Conservation (phyloP, 2,113 vertebrate species). For the Abramis brama region DNA sequence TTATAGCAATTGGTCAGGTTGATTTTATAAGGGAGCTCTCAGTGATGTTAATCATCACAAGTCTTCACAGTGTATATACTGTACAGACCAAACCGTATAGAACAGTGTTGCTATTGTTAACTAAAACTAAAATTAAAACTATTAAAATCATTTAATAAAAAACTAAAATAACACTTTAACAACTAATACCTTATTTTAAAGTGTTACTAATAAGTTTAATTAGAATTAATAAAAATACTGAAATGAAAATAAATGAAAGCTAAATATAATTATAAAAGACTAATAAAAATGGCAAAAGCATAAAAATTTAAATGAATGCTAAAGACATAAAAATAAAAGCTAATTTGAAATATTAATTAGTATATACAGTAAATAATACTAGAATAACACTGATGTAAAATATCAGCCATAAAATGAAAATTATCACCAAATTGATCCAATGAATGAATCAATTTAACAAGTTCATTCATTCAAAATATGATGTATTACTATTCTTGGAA, state of each 20-base stretch:
- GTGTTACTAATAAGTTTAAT: not conserved
- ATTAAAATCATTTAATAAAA: not conserved
- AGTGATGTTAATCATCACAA: slow-evolving; percentile 66
- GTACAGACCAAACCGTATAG: not conserved
- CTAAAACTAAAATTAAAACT: not conserved
- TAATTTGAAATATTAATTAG: not conserved
- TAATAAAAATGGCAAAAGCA: not conserved
- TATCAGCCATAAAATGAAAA: not conserved
- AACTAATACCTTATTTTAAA: not conserved
- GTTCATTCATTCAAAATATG: not conserved
- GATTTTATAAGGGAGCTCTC: slow-evolving; percentile 38
- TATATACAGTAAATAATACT: not conserved
- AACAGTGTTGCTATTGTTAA: not conserved
- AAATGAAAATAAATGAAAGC: not conserved
- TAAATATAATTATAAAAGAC: not conserved
- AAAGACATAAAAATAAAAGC: not conserved
- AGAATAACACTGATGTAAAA: not conserved
- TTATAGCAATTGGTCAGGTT: slow-evolving; percentile 63
- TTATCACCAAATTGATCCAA: not conserved
- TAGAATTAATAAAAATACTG: not conserved
- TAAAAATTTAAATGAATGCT: not conserved
- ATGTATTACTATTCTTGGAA: not conserved
- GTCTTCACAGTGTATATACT: not conserved
- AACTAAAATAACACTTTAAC: not conserved
- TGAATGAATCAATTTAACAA: not conserved